Percentiles rank a stretch among this genome's conserved stretches.
Evolutionary conservation across 2,113 vertebrate species (phyloP).

Genomic region (Danio rerio): GRCz12tu NC_133196.1:24998001-24998500

Average conservation of each 20-base stretch:
- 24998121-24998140: slow-evolving; percentile 22
- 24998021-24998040: slow-evolving; percentile 34
- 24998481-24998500: too few relatives aligned
- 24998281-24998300: background rate
- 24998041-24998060: slow-evolving; percentile 45
- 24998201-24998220: slow-evolving; percentile 35
- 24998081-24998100: slow-evolving; percentile 23
- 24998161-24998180: background rate
- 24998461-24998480: too few relatives aligned
- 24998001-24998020: slow-evolving; percentile 25
- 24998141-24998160: slow-evolving; percentile 18
- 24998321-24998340: background rate
- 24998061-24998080: slow-evolving; percentile 38
- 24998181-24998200: background rate
- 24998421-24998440: too few relatives aligned
- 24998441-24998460: too few relatives aligned
- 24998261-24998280: background rate
- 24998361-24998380: too few relatives aligned
- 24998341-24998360: background rate
- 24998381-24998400: too few relatives aligned
- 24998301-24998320: background rate
- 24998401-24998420: too few relatives aligned
- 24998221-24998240: slow-evolving; percentile 13
- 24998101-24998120: slow-evolving; percentile 20
- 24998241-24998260: background rate